Evolutionary conservation across 2,113 vertebrate species (phyloP), one percentile per base, ranked within the genome.

Genomic region (Amblyornis subalaris): DNA sequence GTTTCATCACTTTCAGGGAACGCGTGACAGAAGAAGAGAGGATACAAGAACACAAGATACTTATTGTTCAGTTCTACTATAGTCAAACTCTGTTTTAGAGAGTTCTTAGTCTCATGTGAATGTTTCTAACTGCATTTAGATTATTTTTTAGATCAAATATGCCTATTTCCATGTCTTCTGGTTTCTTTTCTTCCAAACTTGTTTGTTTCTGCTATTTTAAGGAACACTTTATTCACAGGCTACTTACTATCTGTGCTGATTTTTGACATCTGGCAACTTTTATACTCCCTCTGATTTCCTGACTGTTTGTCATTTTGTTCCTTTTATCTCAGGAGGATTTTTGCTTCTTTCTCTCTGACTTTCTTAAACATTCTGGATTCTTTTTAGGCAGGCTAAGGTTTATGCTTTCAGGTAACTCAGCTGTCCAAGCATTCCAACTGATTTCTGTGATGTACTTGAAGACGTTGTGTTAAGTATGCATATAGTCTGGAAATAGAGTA

Each of bases 1-100:
- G 12, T 71, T 90, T 67, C 29, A n/a, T 31, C 0, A 0, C 47
- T 72, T 51, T 51, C 0, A 2, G 50, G 28, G 20, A 70, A 28
- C 0, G 1, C 0, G 0, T 24, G 23, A 42, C 20, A 58, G 79
- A 42, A 72, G 33, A 53, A 61, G 29, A 55, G 17, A 61, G 66
- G 65, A n/a, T 19, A 24, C 29, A 76, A 31, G 44, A 60, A 65
- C 0, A 3, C 14, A n/a, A 58, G 54, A 77, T 23, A 53, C n/a
- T 11, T 65, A 10, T 3, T 71, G 50, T 61, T 88, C 50, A 54
- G 25, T 57, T 93, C 38, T 60, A 12, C 33, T n/a, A 0, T 12
- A 18, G 19, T 31, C 26, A 47, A 38, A 40, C 38, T 54, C 36
- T 21, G 4, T 14, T 81, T 57, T 73, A 75, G 22, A 75, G 33